Conservation (phyloP, 2,797 vertebrate species). For the Pampus argenteus region DNA sequence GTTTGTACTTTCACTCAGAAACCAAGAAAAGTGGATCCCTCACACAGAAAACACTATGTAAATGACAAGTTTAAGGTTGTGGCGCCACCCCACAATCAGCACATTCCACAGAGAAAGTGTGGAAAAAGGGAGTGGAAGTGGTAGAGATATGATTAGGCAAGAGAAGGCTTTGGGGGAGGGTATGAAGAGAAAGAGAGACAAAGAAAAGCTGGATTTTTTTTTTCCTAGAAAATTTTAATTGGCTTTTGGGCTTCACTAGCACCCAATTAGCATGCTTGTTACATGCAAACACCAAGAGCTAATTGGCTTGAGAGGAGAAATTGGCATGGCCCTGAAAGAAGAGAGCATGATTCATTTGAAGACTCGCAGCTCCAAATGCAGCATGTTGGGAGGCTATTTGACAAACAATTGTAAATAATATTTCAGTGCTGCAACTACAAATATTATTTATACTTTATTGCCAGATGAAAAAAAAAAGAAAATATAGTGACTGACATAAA, state of each 20-base stretch:
- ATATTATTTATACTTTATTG: conserved; percentile 50
- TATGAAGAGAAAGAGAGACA: conserved; percentile 40
- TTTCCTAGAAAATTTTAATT: conserved; percentile 74
- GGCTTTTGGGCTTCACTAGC: conserved; percentile 78
- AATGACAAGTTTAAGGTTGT: conserved; percentile 41
- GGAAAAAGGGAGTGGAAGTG: conserved; percentile 25
- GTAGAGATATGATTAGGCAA: conserved; percentile 34
- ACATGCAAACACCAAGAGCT: conserved; percentile 75
- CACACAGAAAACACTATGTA: background rate
- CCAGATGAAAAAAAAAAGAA: conserved; percentile 43
- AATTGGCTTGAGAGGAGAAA: conserved; percentile 78
- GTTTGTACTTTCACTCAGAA: conserved; percentile 42
- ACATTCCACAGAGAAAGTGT: conserved; percentile 30
- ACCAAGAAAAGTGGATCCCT: conserved; percentile 20
- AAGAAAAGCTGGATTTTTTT: conserved; percentile 52
- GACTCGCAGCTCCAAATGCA: conserved; percentile 52
- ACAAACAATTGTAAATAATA: conserved; percentile 62
- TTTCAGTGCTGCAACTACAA: conserved; percentile 41
- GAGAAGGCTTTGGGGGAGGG: conserved; percentile 31
- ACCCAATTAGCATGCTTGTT: conserved; percentile 83
- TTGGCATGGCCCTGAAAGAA: conserved; percentile 61
- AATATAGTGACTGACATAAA: conserved; percentile 21
- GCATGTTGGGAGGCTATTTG: conserved; percentile 58
- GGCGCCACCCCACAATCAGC: conserved; percentile 15
- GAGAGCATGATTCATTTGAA: conserved; percentile 67